Evolutionary conservation across 2,113 vertebrate genomes (phyloP).

Genomic region (Anolis sagrei): DNA sequence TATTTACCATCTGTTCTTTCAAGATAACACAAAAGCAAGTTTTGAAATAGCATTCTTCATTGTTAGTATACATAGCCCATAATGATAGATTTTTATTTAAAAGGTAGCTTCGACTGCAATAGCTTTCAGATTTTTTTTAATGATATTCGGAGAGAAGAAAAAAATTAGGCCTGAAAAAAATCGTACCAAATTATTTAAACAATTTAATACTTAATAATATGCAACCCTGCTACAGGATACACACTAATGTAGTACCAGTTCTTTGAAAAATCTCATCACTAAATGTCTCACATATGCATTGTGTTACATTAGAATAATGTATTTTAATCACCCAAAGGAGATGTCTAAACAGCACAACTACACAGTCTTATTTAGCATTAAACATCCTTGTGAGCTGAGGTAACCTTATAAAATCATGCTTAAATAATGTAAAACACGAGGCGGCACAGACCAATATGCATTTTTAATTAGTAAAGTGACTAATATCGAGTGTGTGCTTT

Average conservation of each 20-base stretch:
- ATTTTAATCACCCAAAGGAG: conserved; percentile 93
- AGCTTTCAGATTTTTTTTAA: conserved; percentile 76
- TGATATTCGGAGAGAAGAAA: conserved; percentile 50
- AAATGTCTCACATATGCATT: conserved; percentile 86
- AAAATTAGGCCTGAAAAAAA: conserved; percentile 64
- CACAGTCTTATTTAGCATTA: conserved; percentile 94
- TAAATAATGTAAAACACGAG: conserved; percentile 98
- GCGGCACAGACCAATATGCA: conserved; percentile 96
- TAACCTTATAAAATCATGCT: conserved; percentile 92
- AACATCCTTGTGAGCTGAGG: conserved; percentile 97
- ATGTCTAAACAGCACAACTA: conserved; percentile 88
- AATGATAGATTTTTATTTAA: conserved; percentile 77
- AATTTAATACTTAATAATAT: conserved; percentile 81
- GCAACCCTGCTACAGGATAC: conserved; percentile 71
- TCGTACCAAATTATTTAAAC: conserved; percentile 81
- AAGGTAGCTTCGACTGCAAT: conserved; percentile 76
- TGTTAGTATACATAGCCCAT: conserved; percentile 82
- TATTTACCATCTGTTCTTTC: conserved; percentile 88
- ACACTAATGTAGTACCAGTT: conserved; percentile 69
- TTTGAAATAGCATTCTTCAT: conserved; percentile 87
- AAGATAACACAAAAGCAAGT: conserved; percentile 87
- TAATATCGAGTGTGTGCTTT: conserved; percentile 99
- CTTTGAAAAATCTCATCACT: conserved; percentile 81
- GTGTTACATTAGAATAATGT: conserved; percentile 91
- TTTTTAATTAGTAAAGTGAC: conserved; percentile 99